Percentiles rank a stretch among this genome's conserved stretches.
Conservation (phyloP, 2,113 vertebrate genomes). For the Rhadina sibilatrix region DNA sequence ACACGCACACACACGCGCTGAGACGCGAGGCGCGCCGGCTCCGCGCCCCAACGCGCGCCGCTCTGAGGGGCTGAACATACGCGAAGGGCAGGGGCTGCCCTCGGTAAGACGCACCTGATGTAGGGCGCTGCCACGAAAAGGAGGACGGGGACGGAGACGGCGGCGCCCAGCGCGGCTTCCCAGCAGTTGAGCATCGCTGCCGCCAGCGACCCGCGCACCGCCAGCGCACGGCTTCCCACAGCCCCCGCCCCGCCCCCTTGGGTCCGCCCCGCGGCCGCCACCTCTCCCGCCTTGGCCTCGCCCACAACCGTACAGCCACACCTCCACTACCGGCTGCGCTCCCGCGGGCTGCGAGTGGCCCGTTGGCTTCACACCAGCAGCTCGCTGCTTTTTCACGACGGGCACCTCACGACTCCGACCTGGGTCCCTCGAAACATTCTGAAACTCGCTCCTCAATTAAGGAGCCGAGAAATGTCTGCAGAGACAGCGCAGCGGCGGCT, state of each 20-base stretch:
- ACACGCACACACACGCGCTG: not conserved
- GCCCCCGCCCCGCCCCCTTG: not conserved
- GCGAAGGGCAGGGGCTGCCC: not conserved
- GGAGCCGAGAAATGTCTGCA: too few relatives aligned
- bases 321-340: too few relatives aligned
- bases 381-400: fast-evolving
- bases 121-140: conserved; percentile 75
- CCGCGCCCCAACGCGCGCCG: not conserved
- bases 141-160: conserved; percentile 70
- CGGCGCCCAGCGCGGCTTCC: conserved; percentile 49
- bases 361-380: fast-evolving
- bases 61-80: not conserved
- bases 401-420: too few relatives aligned
- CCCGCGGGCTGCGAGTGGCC: too few relatives aligned
- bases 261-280: not conserved
- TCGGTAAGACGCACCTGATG: conserved; percentile 78
- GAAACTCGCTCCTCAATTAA: not conserved
- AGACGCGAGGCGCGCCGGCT: not conserved
- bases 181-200: conserved; percentile 54
- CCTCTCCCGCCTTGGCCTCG: not conserved
- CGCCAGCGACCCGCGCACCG: not conserved
- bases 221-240: not conserved
- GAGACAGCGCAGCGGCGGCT: not conserved
- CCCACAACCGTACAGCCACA: fast-evolving
- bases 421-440: not conserved